Conservation (phyloP, 2,113 vertebrate genomes). For the Acrocephalus arundinaceus region DNA sequence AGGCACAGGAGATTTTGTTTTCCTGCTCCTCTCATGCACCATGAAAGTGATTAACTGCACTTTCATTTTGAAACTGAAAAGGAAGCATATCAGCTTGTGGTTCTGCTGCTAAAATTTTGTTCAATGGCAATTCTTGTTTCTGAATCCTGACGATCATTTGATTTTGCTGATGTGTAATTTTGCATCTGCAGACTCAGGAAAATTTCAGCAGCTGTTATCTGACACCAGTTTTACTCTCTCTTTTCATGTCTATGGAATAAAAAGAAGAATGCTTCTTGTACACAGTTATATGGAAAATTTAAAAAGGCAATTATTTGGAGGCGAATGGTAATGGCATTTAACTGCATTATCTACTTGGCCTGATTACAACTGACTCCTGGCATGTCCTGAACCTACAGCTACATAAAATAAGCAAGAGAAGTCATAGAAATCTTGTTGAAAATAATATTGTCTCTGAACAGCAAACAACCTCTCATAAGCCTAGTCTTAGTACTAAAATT, state of each 20-base stretch:
- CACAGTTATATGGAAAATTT: background rate
- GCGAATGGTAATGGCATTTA: background rate
- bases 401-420: background rate
- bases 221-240: background rate
- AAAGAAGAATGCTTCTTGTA: background rate
- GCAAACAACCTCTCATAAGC: background rate
- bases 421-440: background rate
- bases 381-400: background rate
- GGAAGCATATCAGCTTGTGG: background rate
- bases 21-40: background rate
- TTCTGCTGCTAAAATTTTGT: background rate
- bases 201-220: background rate
- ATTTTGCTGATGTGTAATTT: background rate
- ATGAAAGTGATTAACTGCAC: background rate
- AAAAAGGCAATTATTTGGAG: background rate
- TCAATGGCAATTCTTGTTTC: background rate
- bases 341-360: background rate
- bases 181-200: background rate
- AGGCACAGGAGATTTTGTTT: background rate
- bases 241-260: background rate
- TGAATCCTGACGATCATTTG: background rate
- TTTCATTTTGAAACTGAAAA: constrained; percentile 24
- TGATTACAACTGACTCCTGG: background rate
- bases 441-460: background rate
- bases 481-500: background rate